Evolutionary conservation across 2,888 invertebrate genomes (phyloP).

Genomic region (Dolomedes plantarius): DNA sequence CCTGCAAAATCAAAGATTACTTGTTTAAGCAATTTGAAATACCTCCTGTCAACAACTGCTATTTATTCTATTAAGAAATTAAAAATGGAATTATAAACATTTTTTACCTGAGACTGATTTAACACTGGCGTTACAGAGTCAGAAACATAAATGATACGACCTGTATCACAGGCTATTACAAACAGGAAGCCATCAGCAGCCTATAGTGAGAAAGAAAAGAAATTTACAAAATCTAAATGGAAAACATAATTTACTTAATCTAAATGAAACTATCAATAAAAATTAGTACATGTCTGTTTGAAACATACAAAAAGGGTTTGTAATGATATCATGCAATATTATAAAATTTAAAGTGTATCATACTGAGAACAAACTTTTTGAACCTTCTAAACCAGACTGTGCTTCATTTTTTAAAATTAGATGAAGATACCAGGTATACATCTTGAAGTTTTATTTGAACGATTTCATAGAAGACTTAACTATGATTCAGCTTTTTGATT

Average conservation of each 20-base stretch:
- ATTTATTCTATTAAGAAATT: neutral
- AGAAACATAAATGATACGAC: slow-evolving; percentile 97
- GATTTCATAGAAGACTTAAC: no score
- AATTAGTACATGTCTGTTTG: no score
- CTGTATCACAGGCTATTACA: slow-evolving; percentile 97
- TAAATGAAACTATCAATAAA: slow-evolving; percentile 15
- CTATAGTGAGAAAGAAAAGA: slow-evolving; percentile 75
- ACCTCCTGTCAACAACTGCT: neutral
- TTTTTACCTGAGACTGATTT: slow-evolving; percentile 89
- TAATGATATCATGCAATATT: no score
- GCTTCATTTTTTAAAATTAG: no score
- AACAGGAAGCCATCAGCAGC: slow-evolving; percentile 99
- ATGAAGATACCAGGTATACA: no score
- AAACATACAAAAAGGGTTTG: no score
- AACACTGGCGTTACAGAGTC: slow-evolving; percentile 98
- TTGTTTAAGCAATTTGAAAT: neutral
- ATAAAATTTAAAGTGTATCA: no score
- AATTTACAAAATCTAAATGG: slow-evolving; percentile 5
- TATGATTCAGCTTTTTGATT: no score
- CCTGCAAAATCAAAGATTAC: slow-evolving; percentile 79
- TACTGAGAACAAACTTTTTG: no score
- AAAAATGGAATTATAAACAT: no score
- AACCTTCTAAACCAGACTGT: no score
- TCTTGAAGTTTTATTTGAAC: no score
- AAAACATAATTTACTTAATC: neutral